These are phyloP conservation scores for Gouania willdenowi DNA, from an alignment of 2,797 vertebrate species.

Conservation along the genomic window DNA sequence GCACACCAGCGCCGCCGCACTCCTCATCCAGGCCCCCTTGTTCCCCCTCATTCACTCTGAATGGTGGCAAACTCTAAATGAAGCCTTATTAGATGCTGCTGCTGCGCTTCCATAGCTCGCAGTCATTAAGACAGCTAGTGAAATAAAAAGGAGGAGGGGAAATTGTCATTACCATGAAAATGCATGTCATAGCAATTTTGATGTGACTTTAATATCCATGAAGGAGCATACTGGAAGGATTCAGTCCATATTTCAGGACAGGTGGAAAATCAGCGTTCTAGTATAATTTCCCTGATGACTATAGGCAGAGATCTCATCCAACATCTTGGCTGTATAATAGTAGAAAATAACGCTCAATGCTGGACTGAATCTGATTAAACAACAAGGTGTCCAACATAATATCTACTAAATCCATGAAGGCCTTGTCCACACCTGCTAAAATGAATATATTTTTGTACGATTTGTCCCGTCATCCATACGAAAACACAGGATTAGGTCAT, in stretches of 20 bases:
- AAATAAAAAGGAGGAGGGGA: conserved; percentile 34
- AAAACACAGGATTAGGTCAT: no score
- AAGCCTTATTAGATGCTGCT: conserved; percentile 39
- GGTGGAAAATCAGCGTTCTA: conserved; percentile 29
- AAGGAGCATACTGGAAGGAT: conserved; percentile 8
- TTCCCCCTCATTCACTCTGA: conserved; percentile 59
- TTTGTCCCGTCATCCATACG: no score
- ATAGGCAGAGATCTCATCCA: conserved; percentile 30
- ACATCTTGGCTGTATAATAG: no score
- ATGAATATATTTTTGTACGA: no score
- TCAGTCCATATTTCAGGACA: conserved; percentile 24
- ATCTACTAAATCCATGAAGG: no score
- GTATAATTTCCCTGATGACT: conserved; percentile 44
- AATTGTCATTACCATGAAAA: conserved; percentile 62
- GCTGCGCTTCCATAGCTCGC: conserved; percentile 29
- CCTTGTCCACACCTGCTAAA: no score
- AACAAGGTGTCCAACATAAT: no score
- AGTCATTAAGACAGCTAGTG: conserved; percentile 54
- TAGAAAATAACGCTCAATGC: no score
- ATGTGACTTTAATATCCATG: conserved; percentile 58
- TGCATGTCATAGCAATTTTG: conserved; percentile 56
- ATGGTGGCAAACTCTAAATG: conserved; percentile 40
- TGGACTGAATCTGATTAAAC: no score
- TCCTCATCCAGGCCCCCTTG: conserved; percentile 52
- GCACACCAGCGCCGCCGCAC: conserved; percentile 22